Conservation (phyloP, 2,797 vertebrate species). For the Typhlichthys subterraneus region DNA sequence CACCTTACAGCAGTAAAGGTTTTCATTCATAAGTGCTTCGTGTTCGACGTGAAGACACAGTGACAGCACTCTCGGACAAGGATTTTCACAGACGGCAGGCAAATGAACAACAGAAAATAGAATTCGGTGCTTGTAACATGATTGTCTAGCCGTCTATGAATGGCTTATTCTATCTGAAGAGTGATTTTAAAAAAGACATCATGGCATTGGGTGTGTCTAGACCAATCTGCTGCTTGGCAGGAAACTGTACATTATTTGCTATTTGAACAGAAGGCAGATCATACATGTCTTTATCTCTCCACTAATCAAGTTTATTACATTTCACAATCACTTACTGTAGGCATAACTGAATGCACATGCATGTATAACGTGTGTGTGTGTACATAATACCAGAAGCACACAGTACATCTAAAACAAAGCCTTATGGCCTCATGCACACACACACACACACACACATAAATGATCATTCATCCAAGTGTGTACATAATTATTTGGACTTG, state of each 20-base stretch:
- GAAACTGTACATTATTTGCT: constrained; percentile 38
- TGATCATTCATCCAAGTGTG: neutral
- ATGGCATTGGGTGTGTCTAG: constrained; percentile 25
- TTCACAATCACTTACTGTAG: constrained; percentile 48
- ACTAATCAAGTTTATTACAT: constrained; percentile 27
- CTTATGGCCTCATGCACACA: constrained; percentile 23
- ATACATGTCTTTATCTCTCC: constrained; percentile 10
- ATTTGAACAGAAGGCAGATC: constrained; percentile 64
- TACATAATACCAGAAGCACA: constrained; percentile 7
- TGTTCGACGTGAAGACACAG: neutral
- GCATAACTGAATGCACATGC: constrained; percentile 49
- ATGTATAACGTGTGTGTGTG: constrained; percentile 19
- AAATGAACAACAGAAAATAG: constrained; percentile 8
- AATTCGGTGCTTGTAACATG: neutral
- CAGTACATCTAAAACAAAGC: constrained; percentile 28
- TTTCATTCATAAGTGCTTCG: too few species aligned
- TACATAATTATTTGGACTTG: too few species aligned
- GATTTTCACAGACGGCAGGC: neutral
- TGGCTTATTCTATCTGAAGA: neutral
- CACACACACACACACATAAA: neutral
- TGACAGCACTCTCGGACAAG: neutral
- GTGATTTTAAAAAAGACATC: constrained; percentile 26
- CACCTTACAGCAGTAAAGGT: too few species aligned
- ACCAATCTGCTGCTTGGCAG: constrained; percentile 67
- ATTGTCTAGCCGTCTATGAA: constrained; percentile 8